Conservation (phyloP, 2,888 invertebrate genomes). For the Azorinus chamasolen region DNA sequence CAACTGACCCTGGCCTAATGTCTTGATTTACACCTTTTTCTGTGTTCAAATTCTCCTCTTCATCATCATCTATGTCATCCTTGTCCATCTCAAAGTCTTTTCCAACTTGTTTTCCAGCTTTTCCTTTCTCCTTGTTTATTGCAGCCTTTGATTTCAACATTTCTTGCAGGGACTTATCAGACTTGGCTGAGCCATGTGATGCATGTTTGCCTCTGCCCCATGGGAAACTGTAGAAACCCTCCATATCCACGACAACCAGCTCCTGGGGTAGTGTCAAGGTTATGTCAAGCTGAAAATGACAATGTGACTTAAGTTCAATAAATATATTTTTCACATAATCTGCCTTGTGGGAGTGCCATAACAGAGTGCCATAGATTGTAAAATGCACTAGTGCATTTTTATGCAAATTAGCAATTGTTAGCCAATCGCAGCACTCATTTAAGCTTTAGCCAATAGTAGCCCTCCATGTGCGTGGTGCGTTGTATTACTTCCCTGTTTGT, state of each 20-base stretch:
- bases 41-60: slow-evolving; percentile 1
- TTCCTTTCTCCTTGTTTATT: background rate
- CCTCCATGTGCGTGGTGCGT: no score
- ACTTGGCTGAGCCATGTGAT: slow-evolving; percentile 16
- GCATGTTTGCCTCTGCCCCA: slow-evolving; percentile 61
- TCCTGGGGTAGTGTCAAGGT: slow-evolving; percentile 58
- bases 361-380: no score
- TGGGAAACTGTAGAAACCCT: slow-evolving; percentile 60
- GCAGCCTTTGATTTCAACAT: background rate
- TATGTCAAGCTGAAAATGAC: slow-evolving; percentile 50
- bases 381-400: no score
- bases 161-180: slow-evolving; percentile 42
- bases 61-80: slow-evolving; percentile 23
- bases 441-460: no score
- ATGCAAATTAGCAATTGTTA: no score
- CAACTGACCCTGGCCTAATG: background rate
- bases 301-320: background rate
- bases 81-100: slow-evolving; percentile 1
- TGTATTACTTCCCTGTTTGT: no score
- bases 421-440: no score
- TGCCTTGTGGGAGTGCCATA: no score
- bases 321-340: background rate
- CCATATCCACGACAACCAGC: slow-evolving; percentile 61
- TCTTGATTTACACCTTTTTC: background rate
- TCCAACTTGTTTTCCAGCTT: background rate